Conservation (phyloP, 37 sponge, comb jelly and placozoan genomes). For the Agelas oroides region DNA sequence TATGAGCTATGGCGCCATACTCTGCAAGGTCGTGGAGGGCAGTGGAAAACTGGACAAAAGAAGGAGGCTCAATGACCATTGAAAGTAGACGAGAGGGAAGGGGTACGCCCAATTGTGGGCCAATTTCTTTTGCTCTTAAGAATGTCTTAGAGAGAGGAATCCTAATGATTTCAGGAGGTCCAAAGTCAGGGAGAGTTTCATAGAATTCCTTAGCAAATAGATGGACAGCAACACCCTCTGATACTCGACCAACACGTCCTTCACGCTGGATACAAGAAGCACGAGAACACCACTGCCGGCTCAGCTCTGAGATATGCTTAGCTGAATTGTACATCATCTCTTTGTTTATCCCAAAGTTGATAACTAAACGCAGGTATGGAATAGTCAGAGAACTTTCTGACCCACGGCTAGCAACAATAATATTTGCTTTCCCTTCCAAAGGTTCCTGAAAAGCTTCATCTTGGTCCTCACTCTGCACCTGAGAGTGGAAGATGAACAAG, state of each 20-base stretch:
- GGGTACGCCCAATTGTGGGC: neutral
- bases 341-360: conserved; percentile 52
- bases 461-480: conserved; percentile 56
- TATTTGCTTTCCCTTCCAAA: neutral
- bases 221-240: conserved; percentile 44
- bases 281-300: conserved; percentile 52
- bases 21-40: conserved; percentile 40
- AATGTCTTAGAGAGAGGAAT: conserved; percentile 27
- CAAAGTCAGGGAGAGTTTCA: conserved; percentile 22
- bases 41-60: conserved; percentile 30
- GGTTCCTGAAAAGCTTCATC: conserved; percentile 30
- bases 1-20: conserved; percentile 34
- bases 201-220: conserved; percentile 41
- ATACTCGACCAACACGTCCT: conserved; percentile 67
- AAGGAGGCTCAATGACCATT: conserved; percentile 38
- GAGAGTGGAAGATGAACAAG: conserved; percentile 52
- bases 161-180: conserved; percentile 40
- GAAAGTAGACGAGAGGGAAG: conserved; percentile 36
- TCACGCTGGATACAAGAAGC: conserved; percentile 63
- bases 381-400: conserved; percentile 72
- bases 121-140: conserved; percentile 43
- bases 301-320: conserved; percentile 20
- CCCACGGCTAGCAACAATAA: conserved; percentile 48
- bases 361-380: conserved; percentile 44
- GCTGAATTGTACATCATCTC: conserved; percentile 15